These are phyloP conservation scores for Nesidiocoris tenuis DNA, from an alignment of 2,888 invertebrate genomes.

Conservation along the genomic window DNA sequence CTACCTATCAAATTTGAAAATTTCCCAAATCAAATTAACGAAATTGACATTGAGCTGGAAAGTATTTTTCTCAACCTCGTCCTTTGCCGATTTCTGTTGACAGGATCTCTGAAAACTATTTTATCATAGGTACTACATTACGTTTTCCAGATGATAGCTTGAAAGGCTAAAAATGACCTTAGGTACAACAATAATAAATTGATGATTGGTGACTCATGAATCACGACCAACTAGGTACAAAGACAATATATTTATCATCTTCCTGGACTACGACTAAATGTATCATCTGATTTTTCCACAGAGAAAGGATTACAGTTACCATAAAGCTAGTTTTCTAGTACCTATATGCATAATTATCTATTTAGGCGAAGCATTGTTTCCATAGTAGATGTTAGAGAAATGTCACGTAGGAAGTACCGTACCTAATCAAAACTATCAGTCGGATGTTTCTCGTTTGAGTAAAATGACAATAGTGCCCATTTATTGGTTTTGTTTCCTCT, in stretches of 20 bases:
- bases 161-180: no score
- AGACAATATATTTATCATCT: not conserved
- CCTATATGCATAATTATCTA: conserved; percentile 8
- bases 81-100: no score
- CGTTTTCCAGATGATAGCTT: no score
- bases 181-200: no score
- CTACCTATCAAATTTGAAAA: no score
- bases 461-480: no score
- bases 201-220: not conserved
- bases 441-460: not conserved
- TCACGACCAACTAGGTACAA: not conserved
- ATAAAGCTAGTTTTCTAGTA: conserved; percentile 24
- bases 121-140: no score
- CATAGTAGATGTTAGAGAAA: conserved; percentile 9
- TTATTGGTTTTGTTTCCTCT: not conserved
- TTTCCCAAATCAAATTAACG: no score
- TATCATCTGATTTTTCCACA: conserved; percentile 8
- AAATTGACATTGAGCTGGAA: no score
- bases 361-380: conserved; percentile 17
- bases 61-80: no score
- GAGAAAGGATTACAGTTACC: conserved; percentile 9
- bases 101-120: no score
- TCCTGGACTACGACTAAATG: not conserved
- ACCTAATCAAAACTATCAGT: conserved; percentile 29
- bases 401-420: conserved; percentile 30